A percentile compares a stretch with the other conserved stretches of the same genome.
phyloP scores from a whole-genome alignment of 2,888 invertebrate genomes.

The Mellilla xanthometata region DNA sequence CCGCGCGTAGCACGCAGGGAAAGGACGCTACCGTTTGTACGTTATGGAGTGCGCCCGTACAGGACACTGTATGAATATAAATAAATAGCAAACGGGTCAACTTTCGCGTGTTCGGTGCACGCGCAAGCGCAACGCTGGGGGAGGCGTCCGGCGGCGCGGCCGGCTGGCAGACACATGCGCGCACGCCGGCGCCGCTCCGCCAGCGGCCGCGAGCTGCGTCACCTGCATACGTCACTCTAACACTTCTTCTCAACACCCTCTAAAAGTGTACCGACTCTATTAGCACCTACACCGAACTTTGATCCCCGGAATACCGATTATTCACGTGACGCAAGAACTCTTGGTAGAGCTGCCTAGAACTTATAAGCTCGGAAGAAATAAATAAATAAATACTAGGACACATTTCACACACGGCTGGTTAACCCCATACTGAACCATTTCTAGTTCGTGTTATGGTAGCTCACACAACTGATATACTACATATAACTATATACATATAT shows the following conservation, averaged over 20 bases:
- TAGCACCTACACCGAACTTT: constrained; percentile 23
- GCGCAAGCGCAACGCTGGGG: constrained; percentile 48
- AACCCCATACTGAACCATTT: too few relatives aligned
- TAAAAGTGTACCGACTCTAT: constrained; percentile 23
- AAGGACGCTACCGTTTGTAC: constrained; percentile 48
- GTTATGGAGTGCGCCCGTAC: constrained; percentile 49
- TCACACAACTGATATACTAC: too few relatives aligned
- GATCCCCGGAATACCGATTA: too few relatives aligned
- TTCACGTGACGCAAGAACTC: too few relatives aligned
- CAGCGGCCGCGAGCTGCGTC: constrained; percentile 16
- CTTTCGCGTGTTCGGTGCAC: constrained; percentile 56
- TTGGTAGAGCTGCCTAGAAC: too few relatives aligned
- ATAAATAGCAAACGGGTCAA: constrained; percentile 57
- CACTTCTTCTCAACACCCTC: not conserved
- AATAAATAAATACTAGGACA: too few relatives aligned
- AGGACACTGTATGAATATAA: constrained; percentile 66
- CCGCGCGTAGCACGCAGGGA: constrained; percentile 37
- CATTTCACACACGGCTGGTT: too few relatives aligned
- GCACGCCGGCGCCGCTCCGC: constrained; percentile 22
- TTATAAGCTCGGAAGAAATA: too few relatives aligned
- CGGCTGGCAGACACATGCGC: constrained; percentile 53
- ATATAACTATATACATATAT: too few relatives aligned
- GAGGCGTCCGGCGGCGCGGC: constrained; percentile 55
- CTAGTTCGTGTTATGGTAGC: too few relatives aligned
- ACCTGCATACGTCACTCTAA: constrained; percentile 21